Evolutionary conservation across 2,113 vertebrate genomes (phyloP), one percentile per base, ranked within the genome.

Genomic region (Theropithecus gelada): DNA sequence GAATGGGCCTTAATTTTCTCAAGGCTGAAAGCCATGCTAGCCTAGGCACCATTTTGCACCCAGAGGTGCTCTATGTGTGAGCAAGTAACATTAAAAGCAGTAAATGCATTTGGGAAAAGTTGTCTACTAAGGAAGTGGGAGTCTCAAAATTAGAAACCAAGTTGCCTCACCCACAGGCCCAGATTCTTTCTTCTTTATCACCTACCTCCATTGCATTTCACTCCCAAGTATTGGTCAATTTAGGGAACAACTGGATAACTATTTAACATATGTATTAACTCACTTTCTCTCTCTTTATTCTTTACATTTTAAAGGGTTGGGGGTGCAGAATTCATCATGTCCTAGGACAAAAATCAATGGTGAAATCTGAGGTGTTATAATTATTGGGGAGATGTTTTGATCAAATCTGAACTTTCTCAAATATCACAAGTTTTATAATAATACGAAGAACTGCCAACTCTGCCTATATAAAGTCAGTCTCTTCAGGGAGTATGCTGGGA

Each of bases 1-100:
- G 1, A 81, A 70, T 32, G 9, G 50, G n/a, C 27, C 52, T 5
- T 57, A 64, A 57, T 79, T 80, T 64, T 85, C 52, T 50, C 13
- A 84, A 83, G 22, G 68, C 7, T 43, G 8, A 22, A 93, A 83
- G 8, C 17, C 4, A 40, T 38, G 23, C 64, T 64, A 82, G 27
- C 6, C 3, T 0, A 50, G 14, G 40, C 1, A 32, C 3, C 1
- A 1, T 76, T 76, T 55, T 87, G 8, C 18, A 30, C 40, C 17
- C 4, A 32, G 8, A 78, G 13, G 3, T 89, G 2, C 9, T 81
- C 50, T 66, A 1, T 55, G 40, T 81, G 3, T 64, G 45, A 91
- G 4, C 3, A 79, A 84, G 88, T 61, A 20, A 45, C 22, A 84
- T 2, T 64, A 40, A 94, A 61, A 85, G 2, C 1, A 27, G 35